phyloP scores from a whole-genome alignment of 2,113 vertebrate genomes.

The pig (Sus scrofa) region DNA sequence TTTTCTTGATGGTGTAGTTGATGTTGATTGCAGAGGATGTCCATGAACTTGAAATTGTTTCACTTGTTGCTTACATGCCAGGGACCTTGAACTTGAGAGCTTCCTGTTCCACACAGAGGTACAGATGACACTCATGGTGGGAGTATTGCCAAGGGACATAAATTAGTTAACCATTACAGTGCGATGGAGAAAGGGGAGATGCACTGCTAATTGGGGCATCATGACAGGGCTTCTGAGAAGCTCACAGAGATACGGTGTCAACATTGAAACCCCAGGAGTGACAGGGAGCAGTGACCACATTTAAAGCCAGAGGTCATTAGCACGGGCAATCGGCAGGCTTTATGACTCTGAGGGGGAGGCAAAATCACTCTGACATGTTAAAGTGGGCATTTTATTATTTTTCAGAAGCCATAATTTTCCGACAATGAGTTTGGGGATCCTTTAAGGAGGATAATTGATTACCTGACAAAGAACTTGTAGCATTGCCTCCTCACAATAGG shows the following conservation, averaged over 20 bases:
- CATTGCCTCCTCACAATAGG: not conserved
- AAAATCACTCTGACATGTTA: slow-evolving; percentile 38
- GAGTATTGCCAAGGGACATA: slow-evolving; percentile 83
- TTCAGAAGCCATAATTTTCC: slow-evolving; percentile 42
- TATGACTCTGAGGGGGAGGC: slow-evolving; percentile 15
- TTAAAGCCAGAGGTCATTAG: slow-evolving; percentile 85
- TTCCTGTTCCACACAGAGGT: slow-evolving; percentile 63
- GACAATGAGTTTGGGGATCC: slow-evolving; percentile 13
- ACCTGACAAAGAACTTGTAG: not conserved
- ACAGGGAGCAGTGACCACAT: slow-evolving; percentile 63
- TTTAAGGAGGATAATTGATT: not conserved
- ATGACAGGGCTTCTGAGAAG: slow-evolving; percentile 88
- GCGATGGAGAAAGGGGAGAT: slow-evolving; percentile 83
- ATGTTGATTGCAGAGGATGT: slow-evolving; percentile 66
- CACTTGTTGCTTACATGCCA: slow-evolving; percentile 71
- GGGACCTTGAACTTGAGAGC: slow-evolving; percentile 79
- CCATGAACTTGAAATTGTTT: slow-evolving; percentile 72
- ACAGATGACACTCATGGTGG: slow-evolving; percentile 82
- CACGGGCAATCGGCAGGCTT: slow-evolving; percentile 78
- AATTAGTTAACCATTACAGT: slow-evolving; percentile 88
- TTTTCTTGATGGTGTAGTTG: slow-evolving; percentile 73
- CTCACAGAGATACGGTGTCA: slow-evolving; percentile 88
- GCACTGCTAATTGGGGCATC: slow-evolving; percentile 89
- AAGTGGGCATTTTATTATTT: slow-evolving; percentile 23
- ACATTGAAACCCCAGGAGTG: slow-evolving; percentile 85